These are phyloP conservation scores for Drosophila pruinosa DNA, from an alignment of 1,140 invertebrate genomes.

Conservation along the genomic window DNA sequence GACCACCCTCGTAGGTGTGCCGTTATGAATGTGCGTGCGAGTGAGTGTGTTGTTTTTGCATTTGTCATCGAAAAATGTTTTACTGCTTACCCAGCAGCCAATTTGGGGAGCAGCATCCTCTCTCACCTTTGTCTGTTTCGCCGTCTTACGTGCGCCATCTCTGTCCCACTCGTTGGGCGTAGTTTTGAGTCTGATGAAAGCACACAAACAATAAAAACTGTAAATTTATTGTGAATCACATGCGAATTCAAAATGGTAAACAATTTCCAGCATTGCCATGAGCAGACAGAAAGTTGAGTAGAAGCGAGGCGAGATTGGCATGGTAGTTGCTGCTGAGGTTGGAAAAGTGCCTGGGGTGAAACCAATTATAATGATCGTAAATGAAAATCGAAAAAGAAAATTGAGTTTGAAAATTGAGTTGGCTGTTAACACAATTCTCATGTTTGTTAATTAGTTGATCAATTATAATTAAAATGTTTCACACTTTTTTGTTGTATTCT, in stretches of 20 bases:
- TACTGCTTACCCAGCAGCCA: slow-evolving; percentile 60
- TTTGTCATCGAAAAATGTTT: slow-evolving; percentile 71
- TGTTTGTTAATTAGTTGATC: slow-evolving; percentile 29
- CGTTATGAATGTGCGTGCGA: background rate
- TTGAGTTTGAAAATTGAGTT: slow-evolving; percentile 14
- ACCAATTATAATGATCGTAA: slow-evolving; percentile 54
- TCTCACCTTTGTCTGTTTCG: background rate
- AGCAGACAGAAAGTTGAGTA: background rate
- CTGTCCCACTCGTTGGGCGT: background rate
- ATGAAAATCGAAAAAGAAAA: slow-evolving; percentile 26
- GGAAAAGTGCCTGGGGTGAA: slow-evolving; percentile 32
- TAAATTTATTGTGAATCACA: slow-evolving; percentile 69
- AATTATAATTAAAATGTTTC: slow-evolving; percentile 10
- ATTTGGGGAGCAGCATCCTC: slow-evolving; percentile 35
- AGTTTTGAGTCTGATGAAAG: slow-evolving; percentile 32
- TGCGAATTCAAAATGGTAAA: slow-evolving; percentile 64
- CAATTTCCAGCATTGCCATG: slow-evolving; percentile 38
- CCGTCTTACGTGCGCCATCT: background rate
- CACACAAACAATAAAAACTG: slow-evolving; percentile 42
- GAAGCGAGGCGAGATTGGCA: background rate
- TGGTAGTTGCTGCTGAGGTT: background rate
- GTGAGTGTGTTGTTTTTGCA: slow-evolving; percentile 53
- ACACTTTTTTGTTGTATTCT: background rate
- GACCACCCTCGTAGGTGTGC: background rate
- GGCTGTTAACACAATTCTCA: slow-evolving; percentile 11